These are phyloP conservation scores for Ctenopoma kingsleyae DNA, from an alignment of 2,797 vertebrate genomes.

Conservation along the genomic window DNA sequence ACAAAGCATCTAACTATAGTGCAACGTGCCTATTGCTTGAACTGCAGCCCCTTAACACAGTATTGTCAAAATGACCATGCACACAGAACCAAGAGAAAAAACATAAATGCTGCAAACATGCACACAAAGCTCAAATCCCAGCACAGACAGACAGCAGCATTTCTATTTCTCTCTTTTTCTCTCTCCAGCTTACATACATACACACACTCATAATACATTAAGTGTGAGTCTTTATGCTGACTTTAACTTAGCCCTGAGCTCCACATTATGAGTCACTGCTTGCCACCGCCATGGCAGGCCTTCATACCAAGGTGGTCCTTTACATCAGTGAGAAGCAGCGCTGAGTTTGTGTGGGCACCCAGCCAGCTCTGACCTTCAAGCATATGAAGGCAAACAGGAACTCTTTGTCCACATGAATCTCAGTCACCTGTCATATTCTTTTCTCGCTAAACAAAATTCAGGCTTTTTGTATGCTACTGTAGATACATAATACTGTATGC, in stretches of 20 bases:
- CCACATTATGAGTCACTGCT: constrained; percentile 54
- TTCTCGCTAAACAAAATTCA: neutral
- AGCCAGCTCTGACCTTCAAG: constrained; percentile 57
- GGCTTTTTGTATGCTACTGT: too few relatives aligned
- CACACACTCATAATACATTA: constrained; percentile 45
- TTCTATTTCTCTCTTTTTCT: constrained; percentile 27
- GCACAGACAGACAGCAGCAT: constrained; percentile 31
- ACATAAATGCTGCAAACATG: constrained; percentile 43
- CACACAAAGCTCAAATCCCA: constrained; percentile 31
- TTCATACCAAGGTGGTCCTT: constrained; percentile 58
- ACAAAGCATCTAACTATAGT: constrained; percentile 4
- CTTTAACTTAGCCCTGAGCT: constrained; percentile 49
- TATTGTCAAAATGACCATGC: constrained; percentile 25
- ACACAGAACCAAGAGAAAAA: constrained; percentile 22
- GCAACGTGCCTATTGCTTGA: neutral
- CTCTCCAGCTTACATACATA: constrained; percentile 20
- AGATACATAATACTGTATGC: too few relatives aligned
- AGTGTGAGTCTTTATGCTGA: constrained; percentile 65
- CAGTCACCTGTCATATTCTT: constrained; percentile 37
- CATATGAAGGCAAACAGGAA: constrained; percentile 58
- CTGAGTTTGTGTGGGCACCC: constrained; percentile 62
- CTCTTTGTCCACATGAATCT: constrained; percentile 36
- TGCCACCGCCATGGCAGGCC: constrained; percentile 18
- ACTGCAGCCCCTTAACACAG: constrained; percentile 24
- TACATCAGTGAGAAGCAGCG: constrained; percentile 21